phyloP scores from a whole-genome alignment of 2,888 invertebrate species.

The Eledona agricola region DNA sequence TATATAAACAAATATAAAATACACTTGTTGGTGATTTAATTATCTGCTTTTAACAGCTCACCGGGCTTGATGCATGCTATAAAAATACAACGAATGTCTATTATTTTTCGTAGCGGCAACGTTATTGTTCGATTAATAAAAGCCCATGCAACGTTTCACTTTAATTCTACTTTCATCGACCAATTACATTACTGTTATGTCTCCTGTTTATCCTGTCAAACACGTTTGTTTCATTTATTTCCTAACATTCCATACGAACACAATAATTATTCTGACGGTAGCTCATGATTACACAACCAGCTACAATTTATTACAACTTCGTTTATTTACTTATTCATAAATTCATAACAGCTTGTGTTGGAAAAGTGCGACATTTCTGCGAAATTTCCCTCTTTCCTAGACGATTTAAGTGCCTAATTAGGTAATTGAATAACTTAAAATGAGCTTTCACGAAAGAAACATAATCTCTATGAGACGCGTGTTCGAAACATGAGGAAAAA shows the following conservation, averaged over 20 bases:
- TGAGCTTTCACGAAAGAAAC: slow-evolving; percentile 2
- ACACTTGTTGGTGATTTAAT: slow-evolving; percentile 32
- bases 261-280: slow-evolving; percentile 15
- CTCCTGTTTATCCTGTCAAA: slow-evolving; percentile 12
- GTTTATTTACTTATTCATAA: slow-evolving; percentile 6
- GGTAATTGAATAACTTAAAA: slow-evolving; percentile 4
- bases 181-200: slow-evolving; percentile 16
- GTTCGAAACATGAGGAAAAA: slow-evolving; percentile 1
- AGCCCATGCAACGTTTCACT: slow-evolving; percentile 9
- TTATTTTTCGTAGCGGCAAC: slow-evolving; percentile 21
- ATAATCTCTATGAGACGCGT: no score
- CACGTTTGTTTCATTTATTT: slow-evolving; percentile 20
- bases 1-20: slow-evolving; percentile 31
- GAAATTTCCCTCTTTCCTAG: slow-evolving; percentile 1
- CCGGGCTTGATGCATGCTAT: slow-evolving; percentile 28
- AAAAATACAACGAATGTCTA: slow-evolving; percentile 25
- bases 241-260: slow-evolving; percentile 9
- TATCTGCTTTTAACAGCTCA: slow-evolving; percentile 33
- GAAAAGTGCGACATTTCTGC: background rate
- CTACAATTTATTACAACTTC: slow-evolving; percentile 10
- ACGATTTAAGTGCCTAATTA: slow-evolving; percentile 1
- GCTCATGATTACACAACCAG: slow-evolving; percentile 11
- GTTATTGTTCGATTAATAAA: slow-evolving; percentile 22
- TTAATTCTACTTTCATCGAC: slow-evolving; percentile 17
- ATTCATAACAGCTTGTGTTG: slow-evolving; percentile 2